Base-by-base conservation (phyloP, 2,888 invertebrate genomes). In the Drosophila greeni region DNA sequence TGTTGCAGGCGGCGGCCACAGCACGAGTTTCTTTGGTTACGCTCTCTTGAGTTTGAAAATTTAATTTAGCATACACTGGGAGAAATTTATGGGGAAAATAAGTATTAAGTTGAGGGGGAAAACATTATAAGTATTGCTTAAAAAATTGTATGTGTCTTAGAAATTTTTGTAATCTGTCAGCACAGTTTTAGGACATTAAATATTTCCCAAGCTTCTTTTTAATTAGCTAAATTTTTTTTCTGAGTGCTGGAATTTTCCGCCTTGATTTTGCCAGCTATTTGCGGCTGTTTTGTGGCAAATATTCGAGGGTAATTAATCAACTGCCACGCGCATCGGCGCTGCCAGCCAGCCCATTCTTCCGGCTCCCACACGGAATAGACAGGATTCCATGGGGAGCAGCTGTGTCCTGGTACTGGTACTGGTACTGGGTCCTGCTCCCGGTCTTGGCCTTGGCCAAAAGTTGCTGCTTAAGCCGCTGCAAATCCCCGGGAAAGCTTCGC, bases 391-490 rank as follows among this genome's bases (percentile, higher is more conserved):
- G 59, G 53, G 49, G 45, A 48, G 47, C 67, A 67, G 66, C 53
- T 67, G 65, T 47, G 45, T 20, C 45, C 45, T 47, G 45, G 16
- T 9, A n/a, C 29, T 31, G 26, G n/a, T n/a, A n/a, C n/a, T n/a
- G n/a, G n/a, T 29, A 9, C 36, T 36, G 24, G n/a, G n/a, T 29
- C 14, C 36, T 36, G 24, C 12, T 23, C 11, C 33, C 14, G 33
- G 47, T 23, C 29, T 47, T 58, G 61, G 67, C 76, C 72, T 76
- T 82, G 82, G 73, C 74, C 73, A 73, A 73, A 79, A 82, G 71
- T 82, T 82, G 76, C 68, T 65, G 73, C 66, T 70, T 82, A 80
- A 80, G 80, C 77, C 61, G 74, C 70, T 66, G 77, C 72, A 82
- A 80, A 81, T 80, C 80, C 80, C 67, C 65, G 65, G 70, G 73